A percentile compares a stretch with the other conserved stretches of the same genome.
Conservation (phyloP, 2,113 vertebrate species). For the Periophthalmodon schlosseri region DNA sequence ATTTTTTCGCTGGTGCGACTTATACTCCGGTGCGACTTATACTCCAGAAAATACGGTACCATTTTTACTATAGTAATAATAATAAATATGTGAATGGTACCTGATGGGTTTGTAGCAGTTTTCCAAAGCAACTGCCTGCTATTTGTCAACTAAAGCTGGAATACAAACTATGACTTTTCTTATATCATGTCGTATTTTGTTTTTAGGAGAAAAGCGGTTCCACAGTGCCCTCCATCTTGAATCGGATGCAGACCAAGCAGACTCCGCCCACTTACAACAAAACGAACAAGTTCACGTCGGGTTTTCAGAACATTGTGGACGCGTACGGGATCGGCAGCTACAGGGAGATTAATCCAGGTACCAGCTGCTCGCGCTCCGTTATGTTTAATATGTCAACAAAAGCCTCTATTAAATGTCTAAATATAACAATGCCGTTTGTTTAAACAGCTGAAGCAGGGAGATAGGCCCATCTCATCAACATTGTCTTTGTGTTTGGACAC, state of each 20-base stretch:
- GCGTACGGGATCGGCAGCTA: conserved; percentile 96
- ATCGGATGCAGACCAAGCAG: conserved; percentile 96
- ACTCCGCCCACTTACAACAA: conserved; percentile 97
- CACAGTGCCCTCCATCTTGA: conserved; percentile 96
- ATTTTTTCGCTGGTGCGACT: no score
- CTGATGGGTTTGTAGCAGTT: no score
- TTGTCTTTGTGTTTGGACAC: conserved; percentile 10
- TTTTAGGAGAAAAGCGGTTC: conserved; percentile 94
- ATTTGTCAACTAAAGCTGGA: no score
- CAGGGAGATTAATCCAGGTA: conserved; percentile 97
- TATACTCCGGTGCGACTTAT: no score
- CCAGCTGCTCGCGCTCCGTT: not conserved
- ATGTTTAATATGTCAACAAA: not conserved
- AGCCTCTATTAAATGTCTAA: no score
- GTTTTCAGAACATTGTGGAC: conserved; percentile 97
- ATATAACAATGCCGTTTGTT: conserved; percentile 29
- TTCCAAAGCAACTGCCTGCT: no score
- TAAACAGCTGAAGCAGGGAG: conserved; percentile 18
- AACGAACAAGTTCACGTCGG: conserved; percentile 96
- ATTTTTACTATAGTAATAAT: no score
- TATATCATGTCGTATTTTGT: not conserved
- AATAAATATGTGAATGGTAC: no score
- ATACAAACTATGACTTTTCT: not conserved
- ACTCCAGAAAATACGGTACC: no score
- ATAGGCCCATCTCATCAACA: conserved; percentile 6